Percentiles rank a stretch among this genome's conserved stretches.
Evolutionary conservation across 2,888 invertebrate species (phyloP).

Genomic region (Epistrophe grossulariae): DNA sequence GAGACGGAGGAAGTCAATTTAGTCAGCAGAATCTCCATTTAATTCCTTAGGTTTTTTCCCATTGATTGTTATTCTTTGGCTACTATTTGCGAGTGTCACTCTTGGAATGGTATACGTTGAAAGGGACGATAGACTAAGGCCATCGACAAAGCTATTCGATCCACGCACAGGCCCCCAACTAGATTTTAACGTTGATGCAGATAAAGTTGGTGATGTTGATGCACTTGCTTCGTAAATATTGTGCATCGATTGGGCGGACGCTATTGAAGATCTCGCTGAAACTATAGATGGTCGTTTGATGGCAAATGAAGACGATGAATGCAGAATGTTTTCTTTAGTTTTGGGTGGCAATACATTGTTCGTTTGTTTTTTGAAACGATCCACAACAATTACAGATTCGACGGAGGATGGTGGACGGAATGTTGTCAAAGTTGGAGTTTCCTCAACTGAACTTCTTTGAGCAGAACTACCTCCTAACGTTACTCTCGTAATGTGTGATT

Average conservation of each 20-base stretch:
- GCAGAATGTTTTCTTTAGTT: constrained; percentile 77
- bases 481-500: constrained; percentile 54
- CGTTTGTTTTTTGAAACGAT: constrained; percentile 69
- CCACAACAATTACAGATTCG: constrained; percentile 51
- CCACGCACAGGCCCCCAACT: constrained; percentile 85
- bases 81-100: constrained; percentile 61
- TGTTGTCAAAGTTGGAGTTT: constrained; percentile 52
- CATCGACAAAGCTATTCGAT: constrained; percentile 83
- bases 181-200: constrained; percentile 33
- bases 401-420: constrained; percentile 65
- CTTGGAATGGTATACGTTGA: constrained; percentile 73
- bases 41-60: constrained; percentile 46
- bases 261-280: constrained; percentile 78
- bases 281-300: constrained; percentile 81
- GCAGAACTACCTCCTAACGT: constrained; percentile 42
- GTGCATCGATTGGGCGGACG: constrained; percentile 81
- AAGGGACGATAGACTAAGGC: constrained; percentile 49
- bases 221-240: constrained; percentile 80
- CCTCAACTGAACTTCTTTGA: constrained; percentile 45
- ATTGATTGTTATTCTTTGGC: constrained; percentile 59
- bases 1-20: constrained; percentile 49
- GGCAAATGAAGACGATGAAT: constrained; percentile 82
- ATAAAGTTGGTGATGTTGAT: constrained; percentile 63
- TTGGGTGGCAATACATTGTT: constrained; percentile 43
- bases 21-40: constrained; percentile 77